Conservation (phyloP, 2,113 vertebrate species). For the Ophiodon elongatus region DNA sequence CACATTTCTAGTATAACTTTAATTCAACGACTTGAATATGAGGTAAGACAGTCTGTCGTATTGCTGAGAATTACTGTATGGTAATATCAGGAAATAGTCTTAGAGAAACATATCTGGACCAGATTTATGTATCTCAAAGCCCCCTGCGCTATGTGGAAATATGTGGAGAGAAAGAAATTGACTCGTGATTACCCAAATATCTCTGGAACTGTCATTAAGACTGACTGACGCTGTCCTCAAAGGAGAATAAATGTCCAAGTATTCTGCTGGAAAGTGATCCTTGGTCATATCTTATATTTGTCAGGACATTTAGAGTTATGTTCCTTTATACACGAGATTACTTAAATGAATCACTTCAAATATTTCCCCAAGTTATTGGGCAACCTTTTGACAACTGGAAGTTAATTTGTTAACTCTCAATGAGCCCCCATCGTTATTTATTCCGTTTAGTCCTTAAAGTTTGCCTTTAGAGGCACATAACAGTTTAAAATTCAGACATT, state of each 20-base stretch:
- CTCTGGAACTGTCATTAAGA: neutral
- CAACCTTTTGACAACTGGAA: neutral
- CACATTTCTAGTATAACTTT: constrained; percentile 17
- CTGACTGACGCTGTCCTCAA: neutral
- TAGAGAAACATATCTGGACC: neutral
- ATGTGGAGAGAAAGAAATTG: neutral
- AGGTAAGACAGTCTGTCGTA: neutral
- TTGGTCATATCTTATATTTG: neutral
- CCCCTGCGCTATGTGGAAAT: neutral
- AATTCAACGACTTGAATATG: neutral
- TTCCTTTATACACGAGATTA: neutral
- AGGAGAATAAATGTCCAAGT: neutral
- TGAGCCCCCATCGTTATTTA: neutral
- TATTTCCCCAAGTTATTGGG: neutral
- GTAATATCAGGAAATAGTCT: constrained; percentile 3
- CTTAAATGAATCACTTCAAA: neutral
- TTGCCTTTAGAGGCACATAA: neutral
- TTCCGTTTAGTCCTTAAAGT: neutral
- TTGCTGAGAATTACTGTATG: constrained; percentile 6
- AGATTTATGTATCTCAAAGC: neutral
- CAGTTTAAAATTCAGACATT: neutral
- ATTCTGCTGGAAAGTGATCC: neutral
- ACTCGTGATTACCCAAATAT: constrained; percentile 10
- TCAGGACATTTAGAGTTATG: neutral
- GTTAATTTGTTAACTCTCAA: neutral